Evolutionary conservation across 53 echinoderm and acorn worm species (phyloP), one percentile per base, ranked within the genome.

Genomic region (Zoroaster sp.): DNA sequence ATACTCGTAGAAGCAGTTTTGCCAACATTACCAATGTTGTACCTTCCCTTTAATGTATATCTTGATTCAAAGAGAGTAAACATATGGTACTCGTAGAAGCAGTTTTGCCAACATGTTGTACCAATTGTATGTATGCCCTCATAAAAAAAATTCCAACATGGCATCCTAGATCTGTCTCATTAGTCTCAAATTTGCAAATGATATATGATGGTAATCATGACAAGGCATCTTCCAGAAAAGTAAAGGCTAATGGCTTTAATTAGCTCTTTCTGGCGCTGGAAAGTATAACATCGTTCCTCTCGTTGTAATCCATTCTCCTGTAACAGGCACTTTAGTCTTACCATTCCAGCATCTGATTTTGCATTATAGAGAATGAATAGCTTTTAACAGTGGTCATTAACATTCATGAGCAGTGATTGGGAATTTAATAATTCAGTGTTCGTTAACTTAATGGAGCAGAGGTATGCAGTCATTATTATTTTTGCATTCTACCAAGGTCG

Each of bases 371-470:
- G 39, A 18, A 7, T 38, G 8, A 28, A 28, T 59, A 59, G 63
- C 28, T 28, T 59, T 21, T 28, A 59, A 25, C 63, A 28, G 21
- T 25, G 63, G 1, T 40, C 39, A 59, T 79, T 79, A 79, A 79
- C 55, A 79, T 79, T 79, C 63, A 79, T 59, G 39, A 55, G 18
- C 40, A 28, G 40, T 79, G 79, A 79, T 79, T 79, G 46, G 25
- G 54, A 82, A 44, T 82, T 82, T 40, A 82, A 82, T 82, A 66
- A 82, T 66, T 68, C 68, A 67, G 42, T 40, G 34, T 32, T 82
- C 44, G 9, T 82, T 66, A 44, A 41, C 18, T 23, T 38, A 68
- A 63, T 65, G 66, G 21, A 20, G 68, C 82, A 82, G 82, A 67
- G 66, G 82, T 44, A 18, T 23, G 17, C 41, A 23, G n/a, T n/a